phyloP scores from a whole-genome alignment of 2,888 invertebrate genomes.

The Encarsia formosa region DNA sequence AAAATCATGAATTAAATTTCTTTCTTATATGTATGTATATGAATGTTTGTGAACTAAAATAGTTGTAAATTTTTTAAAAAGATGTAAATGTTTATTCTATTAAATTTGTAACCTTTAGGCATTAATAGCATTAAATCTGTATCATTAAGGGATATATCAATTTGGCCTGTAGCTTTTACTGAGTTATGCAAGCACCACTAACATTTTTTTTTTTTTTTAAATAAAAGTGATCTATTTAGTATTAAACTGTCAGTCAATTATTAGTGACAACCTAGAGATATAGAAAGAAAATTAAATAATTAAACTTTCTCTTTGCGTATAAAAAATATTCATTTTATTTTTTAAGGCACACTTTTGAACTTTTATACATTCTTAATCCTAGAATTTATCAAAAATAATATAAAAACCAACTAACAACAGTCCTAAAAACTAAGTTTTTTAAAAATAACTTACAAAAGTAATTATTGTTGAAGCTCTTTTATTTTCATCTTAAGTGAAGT shows the following conservation, averaged over 20 bases:
- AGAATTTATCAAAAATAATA: not conserved
- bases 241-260: too few relatives aligned
- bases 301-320: slow-evolving; percentile 19
- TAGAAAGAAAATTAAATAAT: slow-evolving; percentile 4
- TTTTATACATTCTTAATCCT: not conserved
- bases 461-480: slow-evolving; percentile 34
- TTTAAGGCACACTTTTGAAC: slow-evolving; percentile 15
- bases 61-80: slow-evolving; percentile 18
- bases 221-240: not conserved
- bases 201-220: not conserved
- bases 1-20: slow-evolving; percentile 6
- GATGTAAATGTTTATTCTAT: too few relatives aligned
- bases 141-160: too few relatives aligned
- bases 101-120: too few relatives aligned
- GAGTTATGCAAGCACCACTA: not conserved
- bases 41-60: slow-evolving; percentile 7
- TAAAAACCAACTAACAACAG: too few relatives aligned
- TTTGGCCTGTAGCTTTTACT: too few relatives aligned
- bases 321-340: slow-evolving; percentile 6
- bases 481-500: slow-evolving; percentile 38
- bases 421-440: too few relatives aligned
- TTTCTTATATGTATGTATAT: not conserved
- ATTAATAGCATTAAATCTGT: too few relatives aligned
- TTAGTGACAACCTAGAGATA: too few relatives aligned
- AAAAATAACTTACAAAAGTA: not conserved